Evolutionary conservation across 2,888 invertebrate genomes (phyloP).

Genomic region (Digitonthophagus gazella): DNA sequence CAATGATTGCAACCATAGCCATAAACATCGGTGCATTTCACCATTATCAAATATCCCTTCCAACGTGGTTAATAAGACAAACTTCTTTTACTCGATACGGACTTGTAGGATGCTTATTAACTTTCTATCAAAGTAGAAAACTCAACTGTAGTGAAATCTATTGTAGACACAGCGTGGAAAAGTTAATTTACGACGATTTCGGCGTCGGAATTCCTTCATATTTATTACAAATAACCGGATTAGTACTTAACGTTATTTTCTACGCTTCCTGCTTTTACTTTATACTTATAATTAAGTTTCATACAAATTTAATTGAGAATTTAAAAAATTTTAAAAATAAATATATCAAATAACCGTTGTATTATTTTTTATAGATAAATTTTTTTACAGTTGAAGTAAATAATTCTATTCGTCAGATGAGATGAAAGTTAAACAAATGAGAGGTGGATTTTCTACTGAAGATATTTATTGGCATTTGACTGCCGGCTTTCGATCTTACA

Average conservation of each 20-base stretch:
- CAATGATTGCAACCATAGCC: not conserved
- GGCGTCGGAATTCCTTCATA: not conserved
- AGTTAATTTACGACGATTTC: not conserved
- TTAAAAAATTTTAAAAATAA: not conserved
- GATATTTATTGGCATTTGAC: too few relatives aligned
- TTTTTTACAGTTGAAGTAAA: too few relatives aligned
- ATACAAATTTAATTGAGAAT: not conserved
- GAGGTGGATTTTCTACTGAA: too few relatives aligned
- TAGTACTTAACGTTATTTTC: not conserved
- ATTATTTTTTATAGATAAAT: too few relatives aligned
- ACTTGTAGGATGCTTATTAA: not conserved
- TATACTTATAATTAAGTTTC: not conserved
- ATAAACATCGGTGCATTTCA: not conserved
- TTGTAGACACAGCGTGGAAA: not conserved
- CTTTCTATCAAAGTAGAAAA: not conserved
- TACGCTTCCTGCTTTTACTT: not conserved
- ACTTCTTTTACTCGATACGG: not conserved
- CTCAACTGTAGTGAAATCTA: not conserved
- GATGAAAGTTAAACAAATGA: too few relatives aligned
- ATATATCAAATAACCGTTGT: too few relatives aligned
- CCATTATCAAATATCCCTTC: not conserved
- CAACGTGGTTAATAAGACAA: not conserved
- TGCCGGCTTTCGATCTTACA: too few relatives aligned
- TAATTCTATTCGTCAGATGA: too few relatives aligned
- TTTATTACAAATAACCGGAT: not conserved